Conservation (phyloP, 2,113 vertebrate genomes). For the Brienomyrus longianalis region DNA sequence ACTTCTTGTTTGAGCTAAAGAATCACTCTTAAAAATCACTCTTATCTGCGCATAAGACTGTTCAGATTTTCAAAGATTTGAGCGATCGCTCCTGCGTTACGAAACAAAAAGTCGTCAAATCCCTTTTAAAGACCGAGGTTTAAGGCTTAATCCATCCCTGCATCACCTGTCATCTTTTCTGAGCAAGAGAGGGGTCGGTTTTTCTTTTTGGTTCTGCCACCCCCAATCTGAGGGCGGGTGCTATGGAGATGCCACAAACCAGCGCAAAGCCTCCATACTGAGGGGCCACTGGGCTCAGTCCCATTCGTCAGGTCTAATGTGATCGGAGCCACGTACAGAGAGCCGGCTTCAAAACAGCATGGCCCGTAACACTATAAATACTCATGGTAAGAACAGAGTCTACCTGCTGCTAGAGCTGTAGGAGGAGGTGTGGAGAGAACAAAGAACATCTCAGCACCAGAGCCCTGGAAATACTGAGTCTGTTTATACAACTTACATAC, state of each 20-base stretch:
- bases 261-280: neutral
- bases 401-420: neutral
- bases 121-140: neutral
- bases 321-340: neutral
- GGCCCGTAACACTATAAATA: neutral
- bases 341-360: neutral
- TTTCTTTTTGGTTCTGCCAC: neutral
- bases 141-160: neutral
- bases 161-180: neutral
- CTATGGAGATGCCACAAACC: neutral
- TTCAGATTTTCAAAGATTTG: neutral
- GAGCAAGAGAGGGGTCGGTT: neutral
- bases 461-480: neutral
- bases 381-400: neutral
- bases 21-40: neutral
- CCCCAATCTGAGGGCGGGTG: neutral
- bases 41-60: neutral
- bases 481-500: neutral
- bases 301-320: neutral
- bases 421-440: neutral
- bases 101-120: neutral
- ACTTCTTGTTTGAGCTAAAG: neutral
- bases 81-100: neutral
- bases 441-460: neutral
- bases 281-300: neutral